Conservation (phyloP, 2,888 invertebrate genomes). For the Pogonocherus hispidulus region DNA sequence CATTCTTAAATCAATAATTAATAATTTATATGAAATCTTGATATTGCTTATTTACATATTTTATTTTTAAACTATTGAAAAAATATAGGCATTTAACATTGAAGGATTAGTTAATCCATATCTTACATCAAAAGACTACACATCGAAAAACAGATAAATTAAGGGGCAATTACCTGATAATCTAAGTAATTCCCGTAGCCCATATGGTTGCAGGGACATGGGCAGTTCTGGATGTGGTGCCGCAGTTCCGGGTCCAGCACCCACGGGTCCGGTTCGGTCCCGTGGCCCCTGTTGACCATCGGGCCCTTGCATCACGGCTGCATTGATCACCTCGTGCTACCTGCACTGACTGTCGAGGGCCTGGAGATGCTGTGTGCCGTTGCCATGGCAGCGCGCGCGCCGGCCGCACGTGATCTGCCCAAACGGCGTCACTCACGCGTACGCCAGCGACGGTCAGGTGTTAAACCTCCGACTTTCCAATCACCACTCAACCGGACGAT, state of each 20-base stretch:
- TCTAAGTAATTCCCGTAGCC: conserved; percentile 94
- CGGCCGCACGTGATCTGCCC: conserved; percentile 50
- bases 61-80: too few species aligned
- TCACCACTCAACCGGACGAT: conserved; percentile 22
- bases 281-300: conserved; percentile 65
- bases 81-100: too few species aligned
- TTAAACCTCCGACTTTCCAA: conserved; percentile 19
- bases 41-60: too few species aligned
- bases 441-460: conserved; percentile 18
- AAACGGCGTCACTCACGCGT: conserved; percentile 29
- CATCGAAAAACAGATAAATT: background rate
- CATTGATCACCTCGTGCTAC: conserved; percentile 48
- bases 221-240: conserved; percentile 90
- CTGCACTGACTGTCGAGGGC: conserved; percentile 55
- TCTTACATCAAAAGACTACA: too few species aligned
- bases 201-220: conserved; percentile 94
- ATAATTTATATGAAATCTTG: too few species aligned
- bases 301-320: conserved; percentile 62
- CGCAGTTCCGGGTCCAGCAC: conserved; percentile 85
- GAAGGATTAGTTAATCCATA: too few species aligned
- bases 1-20: too few species aligned
- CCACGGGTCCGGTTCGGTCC: conserved; percentile 65
- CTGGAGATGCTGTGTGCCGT: conserved; percentile 62
- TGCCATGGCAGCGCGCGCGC: conserved; percentile 62
- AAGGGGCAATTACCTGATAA: conserved; percentile 78